phyloP scores from a whole-genome alignment of 2,113 vertebrate species.

The Lasiurus borealis region DNA sequence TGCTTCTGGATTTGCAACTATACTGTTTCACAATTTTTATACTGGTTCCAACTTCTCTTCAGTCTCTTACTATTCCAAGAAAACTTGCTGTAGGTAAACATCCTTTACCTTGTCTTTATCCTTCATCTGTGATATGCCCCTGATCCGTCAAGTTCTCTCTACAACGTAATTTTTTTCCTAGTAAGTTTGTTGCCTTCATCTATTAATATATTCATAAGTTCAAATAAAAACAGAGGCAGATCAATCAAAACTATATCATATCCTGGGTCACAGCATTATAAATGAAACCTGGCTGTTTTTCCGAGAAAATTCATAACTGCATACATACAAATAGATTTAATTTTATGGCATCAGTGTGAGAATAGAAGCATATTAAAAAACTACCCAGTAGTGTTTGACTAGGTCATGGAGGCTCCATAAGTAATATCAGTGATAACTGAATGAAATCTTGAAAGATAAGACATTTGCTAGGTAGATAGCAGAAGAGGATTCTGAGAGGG shows the following conservation, averaged over 20 bases:
- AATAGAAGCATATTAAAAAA: not conserved
- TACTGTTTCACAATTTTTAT: conserved; percentile 4
- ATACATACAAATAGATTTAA: not conserved
- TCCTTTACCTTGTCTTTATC: not conserved
- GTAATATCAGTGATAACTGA: not conserved
- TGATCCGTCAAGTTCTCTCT: not conserved
- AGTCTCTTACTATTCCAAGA: not conserved
- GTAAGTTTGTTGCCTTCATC: not conserved
- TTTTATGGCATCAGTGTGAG: not conserved
- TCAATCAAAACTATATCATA: not conserved
- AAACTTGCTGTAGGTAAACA: not conserved
- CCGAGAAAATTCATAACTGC: not conserved
- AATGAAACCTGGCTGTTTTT: not conserved
- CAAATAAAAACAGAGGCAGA: not conserved
- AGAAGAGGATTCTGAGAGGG: not conserved
- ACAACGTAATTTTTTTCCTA: conserved; percentile 31
- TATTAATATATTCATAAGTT: conserved; percentile 17
- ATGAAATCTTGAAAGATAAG: not conserved
- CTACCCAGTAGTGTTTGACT: not conserved
- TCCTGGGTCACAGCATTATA: not conserved
- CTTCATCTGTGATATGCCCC: not conserved
- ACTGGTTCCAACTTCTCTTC: conserved; percentile 8
- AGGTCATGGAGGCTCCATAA: not conserved
- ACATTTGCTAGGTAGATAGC: not conserved
- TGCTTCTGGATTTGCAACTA: conserved; percentile 49